Conservation (phyloP, 2,113 vertebrate species). For the Petromus typicus region DNA sequence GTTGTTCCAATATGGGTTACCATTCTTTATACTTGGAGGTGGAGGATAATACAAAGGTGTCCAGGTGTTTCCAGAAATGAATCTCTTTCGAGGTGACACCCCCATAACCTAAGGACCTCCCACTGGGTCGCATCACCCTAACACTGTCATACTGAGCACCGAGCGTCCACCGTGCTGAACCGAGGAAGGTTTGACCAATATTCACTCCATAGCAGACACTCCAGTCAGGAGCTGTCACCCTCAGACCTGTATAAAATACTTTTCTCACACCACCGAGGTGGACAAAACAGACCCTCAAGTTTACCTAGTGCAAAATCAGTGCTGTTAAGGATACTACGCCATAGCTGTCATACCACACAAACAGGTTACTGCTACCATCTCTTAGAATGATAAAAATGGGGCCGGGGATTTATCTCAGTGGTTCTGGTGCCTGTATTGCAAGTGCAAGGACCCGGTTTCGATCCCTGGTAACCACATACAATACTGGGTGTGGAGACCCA, state of each 20-base stretch:
- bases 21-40: background rate
- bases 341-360: no score
- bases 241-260: background rate
- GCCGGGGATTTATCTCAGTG: no score
- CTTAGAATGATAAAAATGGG: no score
- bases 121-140: background rate
- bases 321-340: background rate
- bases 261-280: background rate
- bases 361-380: rapidly evolving
- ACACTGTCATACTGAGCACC: background rate
- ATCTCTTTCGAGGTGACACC: background rate
- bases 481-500: no score
- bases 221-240: background rate
- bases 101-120: background rate
- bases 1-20: background rate
- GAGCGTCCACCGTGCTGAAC: no score
- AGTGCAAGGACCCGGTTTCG: no score
- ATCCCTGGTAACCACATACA: no score
- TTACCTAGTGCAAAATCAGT: background rate
- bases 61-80: background rate
- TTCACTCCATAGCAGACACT: background rate
- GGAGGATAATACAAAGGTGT: rapidly evolving
- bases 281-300: background rate
- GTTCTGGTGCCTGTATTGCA: no score
- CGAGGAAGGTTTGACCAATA: background rate